Percentiles rank a stretch among this genome's conserved stretches.
phyloP scores from a whole-genome alignment of 2,113 vertebrate genomes.

The Protobothrops mucrosquamatus region DNA sequence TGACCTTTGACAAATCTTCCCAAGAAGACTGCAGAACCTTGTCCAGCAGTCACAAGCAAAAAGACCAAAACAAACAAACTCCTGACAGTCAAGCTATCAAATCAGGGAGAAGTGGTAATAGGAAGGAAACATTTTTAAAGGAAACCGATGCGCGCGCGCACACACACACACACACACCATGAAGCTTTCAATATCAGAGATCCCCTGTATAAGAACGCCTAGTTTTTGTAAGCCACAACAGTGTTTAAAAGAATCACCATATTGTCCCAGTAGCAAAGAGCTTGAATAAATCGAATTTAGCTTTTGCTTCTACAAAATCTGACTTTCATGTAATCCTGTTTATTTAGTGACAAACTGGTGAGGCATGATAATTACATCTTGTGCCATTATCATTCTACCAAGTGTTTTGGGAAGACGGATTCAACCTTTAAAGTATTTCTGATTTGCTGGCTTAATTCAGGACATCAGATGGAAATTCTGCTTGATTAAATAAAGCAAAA shows the following conservation, averaged over 20 bases:
- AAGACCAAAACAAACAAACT: not conserved
- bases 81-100: not conserved
- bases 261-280: not conserved
- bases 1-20: not conserved
- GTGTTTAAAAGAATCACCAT: not conserved
- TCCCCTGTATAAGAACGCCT: not conserved
- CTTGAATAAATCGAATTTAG: not conserved
- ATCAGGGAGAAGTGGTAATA: not conserved
- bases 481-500: not conserved
- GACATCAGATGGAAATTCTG: not conserved
- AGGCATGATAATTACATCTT: not conserved
- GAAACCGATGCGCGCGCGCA: not conserved
- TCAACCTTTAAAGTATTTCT: not conserved
- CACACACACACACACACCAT: not conserved
- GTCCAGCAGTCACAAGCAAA: not conserved
- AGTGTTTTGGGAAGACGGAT: not conserved
- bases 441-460: not conserved
- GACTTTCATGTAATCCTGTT: not conserved
- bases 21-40: not conserved
- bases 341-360: not conserved
- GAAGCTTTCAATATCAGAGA: not conserved
- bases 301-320: not conserved
- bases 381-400: not conserved
- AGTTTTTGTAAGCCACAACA: not conserved
- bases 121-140: not conserved